Conservation (phyloP, 1,140 invertebrate genomes). For the Chironomus striatipennis region DNA sequence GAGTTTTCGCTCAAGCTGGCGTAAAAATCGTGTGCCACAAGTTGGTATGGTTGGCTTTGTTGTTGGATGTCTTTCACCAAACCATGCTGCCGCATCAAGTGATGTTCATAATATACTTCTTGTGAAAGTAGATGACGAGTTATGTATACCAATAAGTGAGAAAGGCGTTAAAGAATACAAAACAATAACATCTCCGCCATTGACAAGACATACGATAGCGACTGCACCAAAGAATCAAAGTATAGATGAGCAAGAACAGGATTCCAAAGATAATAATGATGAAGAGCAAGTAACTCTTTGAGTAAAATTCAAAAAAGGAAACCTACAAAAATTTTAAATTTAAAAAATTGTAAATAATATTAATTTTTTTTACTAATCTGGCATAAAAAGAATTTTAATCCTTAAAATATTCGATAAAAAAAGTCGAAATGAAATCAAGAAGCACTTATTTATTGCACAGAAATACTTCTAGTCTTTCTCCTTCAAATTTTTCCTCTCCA, state of each 20-base stretch:
- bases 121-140: slow-evolving; percentile 86
- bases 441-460: too few species aligned
- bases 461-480: too few species aligned
- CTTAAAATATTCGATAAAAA: not conserved
- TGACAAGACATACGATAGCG: not conserved
- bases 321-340: too few species aligned
- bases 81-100: slow-evolving; percentile 77
- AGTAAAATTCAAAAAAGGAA: not conserved
- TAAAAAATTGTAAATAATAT: not conserved
- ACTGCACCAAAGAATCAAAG: not conserved
- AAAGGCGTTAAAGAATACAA: slow-evolving; percentile 65
- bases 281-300: not conserved
- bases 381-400: not conserved
- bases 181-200: slow-evolving; percentile 28
- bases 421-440: too few species aligned
- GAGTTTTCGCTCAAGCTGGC: slow-evolving; percentile 77
- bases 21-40: slow-evolving; percentile 74
- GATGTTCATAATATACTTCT: slow-evolving; percentile 86
- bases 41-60: slow-evolving; percentile 86
- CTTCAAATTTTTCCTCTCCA: too few species aligned
- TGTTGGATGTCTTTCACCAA: slow-evolving; percentile 85
- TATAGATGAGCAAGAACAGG: not conserved
- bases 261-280: not conserved
- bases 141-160: slow-evolving; percentile 80
- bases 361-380: not conserved